phyloP scores from a whole-genome alignment of 1,140 invertebrate genomes.

The Nylanderia fulva region DNA sequence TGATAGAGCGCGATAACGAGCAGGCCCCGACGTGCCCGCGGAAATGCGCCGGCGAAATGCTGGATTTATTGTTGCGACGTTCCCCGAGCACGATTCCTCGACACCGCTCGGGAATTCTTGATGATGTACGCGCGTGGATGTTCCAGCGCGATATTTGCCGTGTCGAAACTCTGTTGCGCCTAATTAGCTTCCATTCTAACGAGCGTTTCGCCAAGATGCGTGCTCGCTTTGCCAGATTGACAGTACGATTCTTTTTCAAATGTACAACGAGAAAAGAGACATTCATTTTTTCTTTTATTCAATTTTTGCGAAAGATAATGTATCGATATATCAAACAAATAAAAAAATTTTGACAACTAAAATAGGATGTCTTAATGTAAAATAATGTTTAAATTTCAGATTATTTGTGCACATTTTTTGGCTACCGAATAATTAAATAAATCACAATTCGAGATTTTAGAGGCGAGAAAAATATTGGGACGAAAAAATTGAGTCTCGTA shows the following conservation, averaged over 20 bases:
- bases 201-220: neutral
- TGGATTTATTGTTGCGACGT: slow-evolving; percentile 62
- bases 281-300: neutral
- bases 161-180: neutral
- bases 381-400: too few species aligned
- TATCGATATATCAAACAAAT: too few species aligned
- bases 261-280: neutral
- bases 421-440: too few species aligned
- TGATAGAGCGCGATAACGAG: slow-evolving; percentile 64
- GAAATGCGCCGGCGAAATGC: slow-evolving; percentile 63
- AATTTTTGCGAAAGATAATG: too few species aligned
- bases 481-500: too few species aligned
- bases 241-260: neutral
- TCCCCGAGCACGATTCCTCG: slow-evolving; percentile 33
- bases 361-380: too few species aligned
- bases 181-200: slow-evolving; percentile 2
- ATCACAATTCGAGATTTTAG: too few species aligned
- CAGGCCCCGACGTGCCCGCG: slow-evolving; percentile 49
- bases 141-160: slow-evolving; percentile 11
- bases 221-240: neutral
- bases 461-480: too few species aligned
- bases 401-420: too few species aligned
- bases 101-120: slow-evolving; percentile 27
- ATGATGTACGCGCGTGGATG: slow-evolving; percentile 21
- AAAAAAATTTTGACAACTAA: too few species aligned